Evolutionary conservation across 2,797 vertebrate genomes (phyloP), one percentile per base, ranked within the genome.

Genomic region (Phalloptychus januarius): DNA sequence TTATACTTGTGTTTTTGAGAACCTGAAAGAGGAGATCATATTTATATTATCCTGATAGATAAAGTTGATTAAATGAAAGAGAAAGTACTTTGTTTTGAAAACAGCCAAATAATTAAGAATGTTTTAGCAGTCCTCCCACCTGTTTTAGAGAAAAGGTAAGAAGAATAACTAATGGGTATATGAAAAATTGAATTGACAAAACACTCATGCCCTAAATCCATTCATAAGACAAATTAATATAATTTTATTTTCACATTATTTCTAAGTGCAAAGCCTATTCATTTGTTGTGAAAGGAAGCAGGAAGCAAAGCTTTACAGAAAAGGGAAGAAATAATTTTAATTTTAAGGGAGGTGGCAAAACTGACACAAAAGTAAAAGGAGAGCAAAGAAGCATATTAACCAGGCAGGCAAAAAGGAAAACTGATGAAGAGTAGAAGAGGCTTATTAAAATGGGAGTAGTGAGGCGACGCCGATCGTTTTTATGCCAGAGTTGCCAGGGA

Each of bases 391-490:
- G 78, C 78, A 75, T 44, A 63, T 84, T 86, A 77, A 83, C 38
- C 63, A 50, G 38, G 48, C 40, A 40, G 74, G 84, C 48, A 72
- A 58, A 72, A 65, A 77, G 56, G 18, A 81, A 80, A 44, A 79
- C 72, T 54, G 82, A 81, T 56, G 15, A 76, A 58, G 70, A 75
- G 61, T 56, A 72, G 76, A 74, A 31, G 71, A 54, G 48, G 71
- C 72, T 86, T 83, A 84, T 86, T 87, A 83, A 86, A 79, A 38
- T 25, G 71, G 80, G 81, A 79, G 76, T 84, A 70, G 74, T n/a
- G 70, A 82, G 77, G 76, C 67, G 79, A 84, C 67, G 15, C 65
- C 4, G 42, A 85, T 72, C 33, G 76, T 75, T 82, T 81, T 80
- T 81, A 79, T 79, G 84, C 87, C 83, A 79, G 75, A 77, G 76